phyloP scores from a whole-genome alignment of 2,888 invertebrate genomes.

The Ennomos quercinarius region DNA sequence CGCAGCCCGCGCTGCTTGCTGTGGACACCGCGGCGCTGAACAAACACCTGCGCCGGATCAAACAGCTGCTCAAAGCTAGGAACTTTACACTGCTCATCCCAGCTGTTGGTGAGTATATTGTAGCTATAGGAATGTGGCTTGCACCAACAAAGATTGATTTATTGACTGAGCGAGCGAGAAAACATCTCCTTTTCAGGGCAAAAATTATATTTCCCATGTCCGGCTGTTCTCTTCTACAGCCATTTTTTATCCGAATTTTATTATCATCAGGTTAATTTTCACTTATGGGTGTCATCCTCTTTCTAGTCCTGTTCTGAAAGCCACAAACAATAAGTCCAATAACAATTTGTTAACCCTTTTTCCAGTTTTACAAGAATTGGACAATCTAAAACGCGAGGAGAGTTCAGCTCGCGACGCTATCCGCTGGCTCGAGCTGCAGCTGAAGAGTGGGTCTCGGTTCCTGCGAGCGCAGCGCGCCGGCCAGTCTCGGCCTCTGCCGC shows the following conservation, averaged over 20 bases:
- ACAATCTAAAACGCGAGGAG: slow-evolving; percentile 94
- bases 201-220: too few relatives aligned
- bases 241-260: too few relatives aligned
- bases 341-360: slow-evolving; percentile 41
- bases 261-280: too few relatives aligned
- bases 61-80: slow-evolving; percentile 92
- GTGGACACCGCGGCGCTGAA: slow-evolving; percentile 93
- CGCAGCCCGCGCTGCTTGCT: slow-evolving; percentile 93
- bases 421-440: slow-evolving; percentile 96
- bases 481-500: slow-evolving; percentile 89
- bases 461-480: slow-evolving; percentile 94
- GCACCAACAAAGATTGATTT: too few relatives aligned
- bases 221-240: too few relatives aligned
- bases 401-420: slow-evolving; percentile 95
- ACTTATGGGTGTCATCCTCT: too few relatives aligned
- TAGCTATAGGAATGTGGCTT: neutral
- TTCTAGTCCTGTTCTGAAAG: too few relatives aligned
- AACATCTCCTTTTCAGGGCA: too few relatives aligned
- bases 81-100: slow-evolving; percentile 96
- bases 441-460: slow-evolving; percentile 94
- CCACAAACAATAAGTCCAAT: too few relatives aligned
- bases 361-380: slow-evolving; percentile 94
- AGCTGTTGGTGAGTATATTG: slow-evolving; percentile 89
- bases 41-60: slow-evolving; percentile 91
- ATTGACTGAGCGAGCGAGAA: too few relatives aligned